Conservation (phyloP, 2,113 vertebrate genomes). For the Gymnocephalus cernua region DNA sequence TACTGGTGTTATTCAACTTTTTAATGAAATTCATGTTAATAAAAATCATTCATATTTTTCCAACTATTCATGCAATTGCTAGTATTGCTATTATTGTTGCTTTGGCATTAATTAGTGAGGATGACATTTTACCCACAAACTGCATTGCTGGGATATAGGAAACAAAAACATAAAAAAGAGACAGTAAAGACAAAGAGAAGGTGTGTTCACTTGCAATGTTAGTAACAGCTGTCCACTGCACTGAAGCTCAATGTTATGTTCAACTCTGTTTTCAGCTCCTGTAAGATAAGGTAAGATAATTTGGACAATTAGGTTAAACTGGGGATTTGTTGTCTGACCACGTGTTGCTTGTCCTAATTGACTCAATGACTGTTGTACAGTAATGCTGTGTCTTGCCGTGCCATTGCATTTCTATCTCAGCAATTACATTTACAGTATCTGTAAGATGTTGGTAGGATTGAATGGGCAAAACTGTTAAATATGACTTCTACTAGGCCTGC, state of each 20-base stretch:
- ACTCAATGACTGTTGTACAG: neutral
- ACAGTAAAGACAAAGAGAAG: neutral
- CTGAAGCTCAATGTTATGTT: neutral
- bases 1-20: no score
- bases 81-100: neutral
- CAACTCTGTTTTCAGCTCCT: slow-evolving; percentile 6
- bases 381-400: neutral
- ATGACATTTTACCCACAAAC: neutral
- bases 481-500: neutral
- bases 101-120: neutral
- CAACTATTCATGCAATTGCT: no score
- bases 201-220: neutral
- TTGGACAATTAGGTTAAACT: slow-evolving; percentile 30
- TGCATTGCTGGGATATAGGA: neutral
- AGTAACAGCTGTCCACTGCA: no score
- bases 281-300: slow-evolving; percentile 7
- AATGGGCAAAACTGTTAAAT: neutral
- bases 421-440: neutral
- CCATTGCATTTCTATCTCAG: neutral
- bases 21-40: no score
- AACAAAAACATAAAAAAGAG: neutral
- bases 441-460: neutral
- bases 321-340: slow-evolving; percentile 32
- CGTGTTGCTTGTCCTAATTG: slow-evolving; percentile 13
- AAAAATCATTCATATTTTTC: no score